phyloP scores from a whole-genome alignment of 1,140 invertebrate genomes.

The Steinernema khuongi region DNA sequence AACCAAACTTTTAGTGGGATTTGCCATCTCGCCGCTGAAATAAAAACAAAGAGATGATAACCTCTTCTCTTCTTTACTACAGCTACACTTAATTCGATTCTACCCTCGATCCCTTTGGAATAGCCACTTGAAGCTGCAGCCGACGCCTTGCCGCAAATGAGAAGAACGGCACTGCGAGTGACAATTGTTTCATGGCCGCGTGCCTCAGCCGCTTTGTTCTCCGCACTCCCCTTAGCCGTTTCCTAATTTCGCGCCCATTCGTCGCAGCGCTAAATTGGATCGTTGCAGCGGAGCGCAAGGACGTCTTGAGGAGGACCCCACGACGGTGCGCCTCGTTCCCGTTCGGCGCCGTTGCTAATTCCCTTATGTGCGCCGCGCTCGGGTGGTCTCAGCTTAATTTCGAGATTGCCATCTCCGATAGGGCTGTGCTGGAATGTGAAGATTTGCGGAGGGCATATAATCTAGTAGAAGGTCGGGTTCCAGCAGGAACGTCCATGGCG shows the following conservation, averaged over 20 bases:
- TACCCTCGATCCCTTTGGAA: no score
- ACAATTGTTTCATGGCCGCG: slow-evolving; percentile 8
- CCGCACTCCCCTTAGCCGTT: not conserved
- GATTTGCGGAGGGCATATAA: not conserved
- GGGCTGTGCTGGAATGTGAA: not conserved
- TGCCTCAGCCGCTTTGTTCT: slow-evolving; percentile 4
- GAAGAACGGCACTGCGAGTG: slow-evolving; percentile 8
- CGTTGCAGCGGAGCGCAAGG: not conserved
- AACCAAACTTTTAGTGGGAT: no score
- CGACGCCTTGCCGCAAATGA: no score
- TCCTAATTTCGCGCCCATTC: slow-evolving; percentile 16
- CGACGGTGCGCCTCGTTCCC: not conserved
- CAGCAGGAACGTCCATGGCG: no score
- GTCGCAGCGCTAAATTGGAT: not conserved
- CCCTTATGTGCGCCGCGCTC: slow-evolving; percentile 14
- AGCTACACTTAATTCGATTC: no score
- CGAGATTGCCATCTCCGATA: not conserved
- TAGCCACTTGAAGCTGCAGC: no score
- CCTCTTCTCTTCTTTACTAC: no score
- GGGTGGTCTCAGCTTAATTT: slow-evolving; percentile 3
- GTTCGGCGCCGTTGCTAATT: not conserved
- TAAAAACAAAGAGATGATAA: no score
- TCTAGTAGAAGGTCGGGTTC: no score
- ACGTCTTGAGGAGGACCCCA: slow-evolving; percentile 2
- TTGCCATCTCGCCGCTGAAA: no score